Percentiles rank a stretch among this genome's conserved stretches.
phyloP scores from a whole-genome alignment of 2,113 vertebrate species.

The Columbina picui region DNA sequence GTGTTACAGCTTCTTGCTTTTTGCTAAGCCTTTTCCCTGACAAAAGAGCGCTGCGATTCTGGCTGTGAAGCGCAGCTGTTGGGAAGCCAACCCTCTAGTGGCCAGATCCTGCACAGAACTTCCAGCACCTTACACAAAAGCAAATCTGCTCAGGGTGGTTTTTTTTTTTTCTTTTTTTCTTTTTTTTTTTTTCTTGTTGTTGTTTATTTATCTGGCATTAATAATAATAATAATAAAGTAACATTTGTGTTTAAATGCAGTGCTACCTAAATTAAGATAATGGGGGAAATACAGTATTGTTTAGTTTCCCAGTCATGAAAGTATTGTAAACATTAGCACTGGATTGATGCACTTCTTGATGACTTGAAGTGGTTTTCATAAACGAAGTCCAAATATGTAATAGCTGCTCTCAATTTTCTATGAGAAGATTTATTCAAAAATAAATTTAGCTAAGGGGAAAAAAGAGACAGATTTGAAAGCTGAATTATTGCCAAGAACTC shows the following conservation, averaged over 20 bases:
- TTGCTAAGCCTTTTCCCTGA: background rate
- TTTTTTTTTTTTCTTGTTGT: background rate
- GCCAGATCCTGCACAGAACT: background rate
- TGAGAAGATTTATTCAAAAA: conserved; percentile 82
- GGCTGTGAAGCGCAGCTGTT: background rate
- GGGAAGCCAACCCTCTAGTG: conserved; percentile 61
- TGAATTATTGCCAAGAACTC: conserved; percentile 82
- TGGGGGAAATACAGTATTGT: conserved; percentile 61
- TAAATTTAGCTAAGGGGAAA: conserved; percentile 78
- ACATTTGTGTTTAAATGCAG: conserved; percentile 54
- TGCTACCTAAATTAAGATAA: conserved; percentile 74
- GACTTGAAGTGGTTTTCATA: conserved; percentile 74
- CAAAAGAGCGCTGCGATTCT: background rate
- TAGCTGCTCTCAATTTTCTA: conserved; percentile 80
- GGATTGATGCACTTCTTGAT: conserved; percentile 50
- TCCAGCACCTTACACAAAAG: background rate
- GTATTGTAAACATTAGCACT: conserved; percentile 63
- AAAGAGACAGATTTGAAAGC: conserved; percentile 78
- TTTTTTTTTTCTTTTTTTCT: background rate
- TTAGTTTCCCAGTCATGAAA: conserved; percentile 67
- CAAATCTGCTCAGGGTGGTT: background rate
- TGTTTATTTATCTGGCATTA: background rate
- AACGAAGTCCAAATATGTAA: conserved; percentile 77
- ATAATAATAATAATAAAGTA: background rate
- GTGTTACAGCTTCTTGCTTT: background rate